Base-by-base conservation (phyloP, 2,888 invertebrate species). In the Nowickia ferox region DNA sequence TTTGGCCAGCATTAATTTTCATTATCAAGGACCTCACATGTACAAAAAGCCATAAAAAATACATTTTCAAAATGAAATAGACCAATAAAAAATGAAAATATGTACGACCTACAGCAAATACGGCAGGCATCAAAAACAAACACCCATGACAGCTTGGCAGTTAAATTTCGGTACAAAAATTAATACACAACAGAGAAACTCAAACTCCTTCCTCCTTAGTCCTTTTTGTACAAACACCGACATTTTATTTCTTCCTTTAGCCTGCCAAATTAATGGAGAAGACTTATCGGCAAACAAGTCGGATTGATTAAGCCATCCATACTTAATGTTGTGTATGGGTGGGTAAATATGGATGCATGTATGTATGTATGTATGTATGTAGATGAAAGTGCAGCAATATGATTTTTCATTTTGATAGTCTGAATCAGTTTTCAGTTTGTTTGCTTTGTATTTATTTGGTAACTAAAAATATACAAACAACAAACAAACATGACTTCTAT, bases 291-390 rank as follows among this genome's bases (percentile, higher is more conserved):
- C 44, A 42, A 48, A 38, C 44, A 77, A 48, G 57, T 51, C 66
- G 68, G 68, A 48, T 77, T 81, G 72, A 74, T 84, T 68, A 84
- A 84, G 68, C 40, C 84, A 68, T 81, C 42, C 84, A 68, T 81
- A 53, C 74, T 55, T 80, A 48, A 38, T 46, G 53, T 38, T 38
- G n/a, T 30, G 19, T 71, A 4, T 46, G 15, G 17, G 38, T 19
- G 9, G 15, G 42, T 57, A 13, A 17, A 30, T 30, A 30, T 6
- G 11, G 17, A 11, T 40, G 5, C 19, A 6, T 63, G 38, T 19
- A 9, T 17, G 51, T 68, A 13, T 46, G 48, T 74, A 19, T 61
- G 22, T 10, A 38, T 38, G 30, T 38, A 9, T 15, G 11, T 30
- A n/a, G 9, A 15, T 3, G 19, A 6, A 8, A 42, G 15, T 38